phyloP scores from a whole-genome alignment of 2,888 invertebrate genomes.

The Cylloceria caligata region DNA sequence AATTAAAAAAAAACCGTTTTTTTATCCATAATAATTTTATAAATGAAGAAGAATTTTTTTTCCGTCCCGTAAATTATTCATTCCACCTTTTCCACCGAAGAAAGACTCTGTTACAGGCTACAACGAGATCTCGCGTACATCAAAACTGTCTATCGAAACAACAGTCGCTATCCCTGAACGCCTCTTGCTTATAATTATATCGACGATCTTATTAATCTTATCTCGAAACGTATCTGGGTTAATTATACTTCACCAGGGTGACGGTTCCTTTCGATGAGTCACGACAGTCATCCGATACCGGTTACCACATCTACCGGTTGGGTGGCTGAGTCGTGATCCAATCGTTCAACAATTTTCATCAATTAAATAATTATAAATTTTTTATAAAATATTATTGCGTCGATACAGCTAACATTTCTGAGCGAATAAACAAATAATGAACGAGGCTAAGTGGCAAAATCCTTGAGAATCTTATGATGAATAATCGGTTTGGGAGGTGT shows the following conservation, averaged over 20 bases:
- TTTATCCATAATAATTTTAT: neutral
- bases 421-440: conserved; percentile 1
- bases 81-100: conserved; percentile 17
- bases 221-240: conserved; percentile 27
- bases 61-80: neutral
- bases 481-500: conserved; percentile 19
- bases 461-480: conserved; percentile 14
- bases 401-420: conserved; percentile 28
- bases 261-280: conserved; percentile 3
- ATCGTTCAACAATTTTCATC: neutral
- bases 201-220: conserved; percentile 58
- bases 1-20: too few species aligned
- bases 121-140: conserved; percentile 36
- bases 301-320: neutral
- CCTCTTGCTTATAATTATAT: conserved; percentile 50
- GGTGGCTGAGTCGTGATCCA: neutral
- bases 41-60: neutral
- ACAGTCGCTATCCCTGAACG: conserved; percentile 21
- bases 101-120: neutral
- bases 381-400: neutral
- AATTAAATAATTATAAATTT: neutral
- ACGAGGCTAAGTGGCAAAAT: conserved; percentile 11
- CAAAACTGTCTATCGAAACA: conserved; percentile 13
- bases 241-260: conserved; percentile 21
- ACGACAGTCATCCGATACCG: neutral